Base-by-base conservation (phyloP, 2,888 invertebrate genomes). In the Dryococelus australis region DNA sequence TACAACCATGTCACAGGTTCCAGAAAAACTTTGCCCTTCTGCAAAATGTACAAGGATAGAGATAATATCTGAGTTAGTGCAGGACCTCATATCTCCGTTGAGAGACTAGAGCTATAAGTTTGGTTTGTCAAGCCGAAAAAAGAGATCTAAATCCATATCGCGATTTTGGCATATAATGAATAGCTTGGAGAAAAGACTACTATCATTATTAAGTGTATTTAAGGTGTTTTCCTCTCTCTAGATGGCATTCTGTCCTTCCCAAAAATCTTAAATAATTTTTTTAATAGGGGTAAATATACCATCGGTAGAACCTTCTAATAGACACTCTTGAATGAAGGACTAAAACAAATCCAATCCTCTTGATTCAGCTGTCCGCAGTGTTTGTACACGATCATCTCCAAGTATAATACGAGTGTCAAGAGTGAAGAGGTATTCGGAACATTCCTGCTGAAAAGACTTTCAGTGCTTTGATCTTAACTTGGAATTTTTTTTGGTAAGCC, bases 401-500 rank as follows among this genome's bases (percentile, higher is more conserved):
- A 80, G 80, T 27, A 80, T 80, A n/a, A 80, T n/a, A 28, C 0
- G 24, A 80, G n/a, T 20, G 28, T 80, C 80, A 80, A 80, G 24
- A 80, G 80, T 80, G 27, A 80, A n/a, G 13, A 80, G 80, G 80
- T 80, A 80, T 80, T 80, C 80, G 28, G 24, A 80, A 80, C 80
- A 28, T 12, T 80, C n/a, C n/a, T n/a, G n/a, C 24, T 80, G n/a
- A 80, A 80, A 80, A 27, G 80, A 26, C 10, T 28, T 80, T 12
- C 80, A 6, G n/a, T 80, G n/a, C 27, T 80, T n/a, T n/a, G n/a
- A n/a, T n/a, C n/a, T n/a, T n/a, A n/a, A n/a, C n/a, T n/a, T n/a
- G n/a, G n/a, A n/a, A n/a, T n/a, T n/a, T n/a, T n/a, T n/a, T 47
- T 47, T 47, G 6, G 12, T 47, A 47, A 9, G 47, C 47, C 47